These are phyloP conservation scores for Passerculus sandwichensis DNA, from an alignment of 2,797 vertebrate species.

Conservation along the genomic window DNA sequence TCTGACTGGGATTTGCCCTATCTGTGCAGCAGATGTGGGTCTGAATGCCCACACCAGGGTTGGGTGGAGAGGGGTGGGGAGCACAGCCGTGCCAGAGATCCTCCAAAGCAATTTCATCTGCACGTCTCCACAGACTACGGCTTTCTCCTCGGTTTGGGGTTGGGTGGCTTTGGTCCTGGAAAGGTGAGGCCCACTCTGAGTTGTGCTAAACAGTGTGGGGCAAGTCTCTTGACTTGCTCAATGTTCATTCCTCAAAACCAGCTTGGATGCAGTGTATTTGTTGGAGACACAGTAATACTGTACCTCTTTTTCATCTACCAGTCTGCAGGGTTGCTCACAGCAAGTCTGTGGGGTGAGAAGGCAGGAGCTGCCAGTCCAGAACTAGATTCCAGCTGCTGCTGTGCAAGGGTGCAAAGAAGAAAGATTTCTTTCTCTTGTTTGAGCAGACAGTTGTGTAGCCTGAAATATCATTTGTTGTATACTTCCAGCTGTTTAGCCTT, in stretches of 20 bases:
- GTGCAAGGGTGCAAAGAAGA: neutral
- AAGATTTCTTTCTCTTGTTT: neutral
- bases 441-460: neutral
- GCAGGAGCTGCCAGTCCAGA: neutral
- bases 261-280: neutral
- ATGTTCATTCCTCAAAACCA: neutral
- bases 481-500: conserved; percentile 1
- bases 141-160: neutral
- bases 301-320: neutral
- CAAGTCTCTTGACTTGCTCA: neutral
- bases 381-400: neutral
- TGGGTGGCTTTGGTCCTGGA: neutral
- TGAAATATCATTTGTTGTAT: neutral
- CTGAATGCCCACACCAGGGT: neutral
- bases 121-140: fast-evolving
- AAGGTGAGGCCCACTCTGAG: neutral
- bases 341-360: neutral
- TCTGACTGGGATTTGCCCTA: neutral
- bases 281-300: neutral
- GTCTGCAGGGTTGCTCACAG: neutral
- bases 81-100: neutral
- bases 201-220: neutral
- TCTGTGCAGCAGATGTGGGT: neutral
- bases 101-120: neutral
- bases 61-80: neutral